Base-by-base conservation (phyloP, 2,888 invertebrate genomes). In the Pristionchus mayeri region DNA sequence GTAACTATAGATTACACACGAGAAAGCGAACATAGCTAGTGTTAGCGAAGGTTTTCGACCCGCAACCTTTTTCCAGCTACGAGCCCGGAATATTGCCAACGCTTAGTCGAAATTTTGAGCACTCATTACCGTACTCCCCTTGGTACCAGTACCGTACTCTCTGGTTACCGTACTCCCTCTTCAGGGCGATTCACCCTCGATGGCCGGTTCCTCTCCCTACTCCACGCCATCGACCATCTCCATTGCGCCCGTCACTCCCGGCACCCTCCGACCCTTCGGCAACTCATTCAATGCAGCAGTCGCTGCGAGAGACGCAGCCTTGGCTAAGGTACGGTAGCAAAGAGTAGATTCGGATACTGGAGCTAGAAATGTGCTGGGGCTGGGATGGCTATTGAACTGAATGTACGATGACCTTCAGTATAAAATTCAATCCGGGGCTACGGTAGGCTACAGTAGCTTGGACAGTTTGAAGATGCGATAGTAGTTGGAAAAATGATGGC, bases 231-330 rank as follows among this genome's bases (percentile, higher is more conserved):
- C 54, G 54, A 54, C 54, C 54, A 18, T 18, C 7, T 4, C 21
- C 7, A 21, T 21, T 21, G 7, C 54, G 13, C 21, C 54, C 54
- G 13, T 16, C 54, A 54, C n/a, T 54, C n/a, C 21, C 54, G 4
- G 11, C 54, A 13, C 44, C 13, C 7, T 21, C 21, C 71, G 71
- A 0, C 71, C 40, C n/a, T 71, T 71, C 16, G 71, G 71, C 7
- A 71, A 24, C 24, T 71, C 71, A 0, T 71, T 71, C 71, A 71
- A 71, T n/a, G 71, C 71, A 0, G 71, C 71, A 4, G 71, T 71
- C 44, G 71, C 71, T 3, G 40, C 37, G 11, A 37, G 71, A n/a
- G 71, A 71, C 13, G 40, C 21, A n/a, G 54, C 37, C 24, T 37
- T 67, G 57, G 3, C 34, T 18, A 63, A 63, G 34, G 63, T 63